phyloP scores from a whole-genome alignment of 2,888 invertebrate genomes.

The Cephalotes varians region DNA sequence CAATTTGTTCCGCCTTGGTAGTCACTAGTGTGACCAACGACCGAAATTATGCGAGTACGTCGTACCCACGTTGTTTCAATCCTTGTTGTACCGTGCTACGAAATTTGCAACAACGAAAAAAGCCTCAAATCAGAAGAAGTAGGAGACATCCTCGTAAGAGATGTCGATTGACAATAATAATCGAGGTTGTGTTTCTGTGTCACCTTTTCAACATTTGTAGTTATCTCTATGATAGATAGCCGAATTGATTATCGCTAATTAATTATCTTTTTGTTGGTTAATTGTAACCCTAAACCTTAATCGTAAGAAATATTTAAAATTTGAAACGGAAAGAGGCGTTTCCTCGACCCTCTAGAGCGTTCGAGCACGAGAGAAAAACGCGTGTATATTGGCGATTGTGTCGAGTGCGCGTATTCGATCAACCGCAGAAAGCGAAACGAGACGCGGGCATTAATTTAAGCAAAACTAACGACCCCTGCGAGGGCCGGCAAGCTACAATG shows the following conservation, averaged over 20 bases:
- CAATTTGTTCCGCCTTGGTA: slow-evolving; percentile 74
- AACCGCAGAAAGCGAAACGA: slow-evolving; percentile 27
- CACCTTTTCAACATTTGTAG: neutral
- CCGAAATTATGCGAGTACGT: slow-evolving; percentile 51
- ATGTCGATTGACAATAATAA: neutral
- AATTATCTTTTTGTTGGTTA: neutral
- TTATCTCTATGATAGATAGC: neutral
- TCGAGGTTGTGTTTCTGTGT: neutral
- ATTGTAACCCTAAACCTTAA: neutral
- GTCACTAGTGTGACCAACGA: slow-evolving; percentile 47
- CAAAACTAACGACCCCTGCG: neutral
- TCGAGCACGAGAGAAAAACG: neutral
- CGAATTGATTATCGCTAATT: neutral
- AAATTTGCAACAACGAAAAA: neutral
- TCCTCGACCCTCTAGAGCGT: neutral
- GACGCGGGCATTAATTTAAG: slow-evolving; percentile 41
- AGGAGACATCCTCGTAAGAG: neutral
- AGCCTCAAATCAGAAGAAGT: neutral
- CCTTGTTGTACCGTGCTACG: slow-evolving; percentile 38
- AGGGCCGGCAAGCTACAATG: neutral
- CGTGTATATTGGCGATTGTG: neutral
- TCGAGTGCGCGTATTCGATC: slow-evolving; percentile 17
- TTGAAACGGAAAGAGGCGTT: neutral
- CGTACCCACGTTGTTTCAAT: slow-evolving; percentile 30
- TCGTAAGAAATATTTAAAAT: neutral